These are phyloP conservation scores for Petrocephalus zakoni DNA, from an alignment of 2,113 vertebrate species.

Conservation along the genomic window DNA sequence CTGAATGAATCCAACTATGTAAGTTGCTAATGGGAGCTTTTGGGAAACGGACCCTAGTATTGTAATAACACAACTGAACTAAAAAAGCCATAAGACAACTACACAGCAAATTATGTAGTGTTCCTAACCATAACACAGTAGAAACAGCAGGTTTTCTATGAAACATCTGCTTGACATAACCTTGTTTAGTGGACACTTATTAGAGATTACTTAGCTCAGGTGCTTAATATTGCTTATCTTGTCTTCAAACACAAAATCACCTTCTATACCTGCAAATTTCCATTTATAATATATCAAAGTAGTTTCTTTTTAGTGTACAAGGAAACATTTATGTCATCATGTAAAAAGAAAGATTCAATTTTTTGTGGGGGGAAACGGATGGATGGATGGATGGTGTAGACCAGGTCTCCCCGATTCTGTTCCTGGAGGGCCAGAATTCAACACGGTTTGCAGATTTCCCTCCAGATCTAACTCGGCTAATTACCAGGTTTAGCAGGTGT, in stretches of 20 bases:
- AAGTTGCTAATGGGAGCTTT: too few species aligned
- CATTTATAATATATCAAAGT: neutral
- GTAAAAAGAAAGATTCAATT: neutral
- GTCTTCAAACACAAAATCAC: neutral
- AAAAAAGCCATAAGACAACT: too few species aligned
- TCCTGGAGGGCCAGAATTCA: neutral
- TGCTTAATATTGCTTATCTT: too few species aligned
- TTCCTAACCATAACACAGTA: too few species aligned
- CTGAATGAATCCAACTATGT: too few species aligned
- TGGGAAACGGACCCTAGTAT: too few species aligned
- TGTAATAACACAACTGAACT: too few species aligned
- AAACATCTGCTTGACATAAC: too few species aligned
- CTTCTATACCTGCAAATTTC: neutral
- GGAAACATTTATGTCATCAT: neutral
- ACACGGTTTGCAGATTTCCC: neutral
- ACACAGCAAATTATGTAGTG: too few species aligned
- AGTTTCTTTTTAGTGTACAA: neutral
- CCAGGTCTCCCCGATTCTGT: neutral
- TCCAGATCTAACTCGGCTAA: neutral
- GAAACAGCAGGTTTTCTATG: too few species aligned
- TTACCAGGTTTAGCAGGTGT: neutral
- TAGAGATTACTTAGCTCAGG: too few species aligned
- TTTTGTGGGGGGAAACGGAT: neutral
- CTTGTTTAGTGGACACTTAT: too few species aligned
- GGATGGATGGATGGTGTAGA: neutral